phyloP scores from a whole-genome alignment of 1,140 invertebrate species.

The honey bee (Apis mellifera) region DNA sequence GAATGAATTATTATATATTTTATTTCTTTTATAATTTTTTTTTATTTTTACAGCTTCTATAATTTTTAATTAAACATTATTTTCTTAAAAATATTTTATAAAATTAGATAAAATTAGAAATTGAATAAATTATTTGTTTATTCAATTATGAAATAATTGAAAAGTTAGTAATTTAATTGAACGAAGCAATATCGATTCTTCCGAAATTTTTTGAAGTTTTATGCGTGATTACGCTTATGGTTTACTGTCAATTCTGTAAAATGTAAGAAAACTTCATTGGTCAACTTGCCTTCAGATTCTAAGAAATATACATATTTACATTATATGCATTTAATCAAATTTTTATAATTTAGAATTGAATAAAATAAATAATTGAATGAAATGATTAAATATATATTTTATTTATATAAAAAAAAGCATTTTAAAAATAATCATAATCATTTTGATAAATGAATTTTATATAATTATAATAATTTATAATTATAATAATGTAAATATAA shows the following conservation, averaged over 20 bases:
- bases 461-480: not conserved
- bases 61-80: not conserved
- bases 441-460: not conserved
- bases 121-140: not conserved
- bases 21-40: too few relatives aligned
- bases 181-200: not conserved
- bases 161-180: not conserved
- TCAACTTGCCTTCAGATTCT: constrained; percentile 31
- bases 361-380: not conserved
- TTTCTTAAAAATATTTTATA: not conserved
- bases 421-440: not conserved
- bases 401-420: not conserved
- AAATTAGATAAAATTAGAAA: not conserved
- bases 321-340: not conserved
- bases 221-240: not conserved
- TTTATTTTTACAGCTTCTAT: not conserved
- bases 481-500: not conserved
- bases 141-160: not conserved
- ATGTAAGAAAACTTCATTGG: constrained; percentile 29
- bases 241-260: constrained; percentile 19
- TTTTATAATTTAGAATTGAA: not conserved
- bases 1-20: not conserved
- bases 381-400: not conserved
- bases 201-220: not conserved
- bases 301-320: not conserved